Percentiles rank a stretch among this genome's conserved stretches.
Conservation (phyloP, 2,888 invertebrate genomes). For the Ormyrus nitidulus region DNA sequence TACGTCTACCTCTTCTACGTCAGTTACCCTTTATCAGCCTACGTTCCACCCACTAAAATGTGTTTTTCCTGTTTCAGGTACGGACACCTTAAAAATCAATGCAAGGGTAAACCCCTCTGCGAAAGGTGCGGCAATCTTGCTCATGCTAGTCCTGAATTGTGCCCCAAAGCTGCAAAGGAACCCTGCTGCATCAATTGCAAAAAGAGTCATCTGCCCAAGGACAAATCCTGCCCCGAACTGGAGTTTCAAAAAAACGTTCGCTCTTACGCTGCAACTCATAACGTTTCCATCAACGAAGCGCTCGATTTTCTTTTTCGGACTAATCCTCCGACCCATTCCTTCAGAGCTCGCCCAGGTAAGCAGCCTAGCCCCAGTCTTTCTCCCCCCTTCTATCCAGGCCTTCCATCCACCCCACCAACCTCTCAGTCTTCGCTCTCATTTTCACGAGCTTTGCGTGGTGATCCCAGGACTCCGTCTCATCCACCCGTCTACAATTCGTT, state of each 20-base stretch:
- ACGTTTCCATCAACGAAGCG: too few relatives aligned
- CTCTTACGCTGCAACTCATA: too few relatives aligned
- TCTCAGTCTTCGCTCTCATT: too few relatives aligned
- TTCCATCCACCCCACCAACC: background rate
- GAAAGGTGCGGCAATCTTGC: background rate
- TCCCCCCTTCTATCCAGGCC: background rate
- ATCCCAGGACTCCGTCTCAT: too few relatives aligned
- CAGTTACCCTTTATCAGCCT: background rate
- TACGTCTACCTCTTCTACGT: background rate
- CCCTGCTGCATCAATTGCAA: conserved; percentile 19
- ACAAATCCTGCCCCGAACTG: conserved; percentile 3
- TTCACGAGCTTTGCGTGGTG: too few relatives aligned
- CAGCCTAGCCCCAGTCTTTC: too few relatives aligned
- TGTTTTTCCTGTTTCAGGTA: too few relatives aligned
- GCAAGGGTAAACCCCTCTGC: background rate
- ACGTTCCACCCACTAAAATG: conserved; percentile 3
- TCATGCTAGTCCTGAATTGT: background rate
- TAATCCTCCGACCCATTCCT: background rate
- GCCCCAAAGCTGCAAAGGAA: background rate
- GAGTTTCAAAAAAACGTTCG: too few relatives aligned
- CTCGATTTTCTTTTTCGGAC: too few relatives aligned
- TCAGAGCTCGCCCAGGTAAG: background rate
- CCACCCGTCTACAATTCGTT: too few relatives aligned
- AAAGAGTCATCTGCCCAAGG: background rate
- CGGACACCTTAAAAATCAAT: background rate